Conservation (phyloP, 2,797 vertebrate genomes). For the Anas bahamensis region DNA sequence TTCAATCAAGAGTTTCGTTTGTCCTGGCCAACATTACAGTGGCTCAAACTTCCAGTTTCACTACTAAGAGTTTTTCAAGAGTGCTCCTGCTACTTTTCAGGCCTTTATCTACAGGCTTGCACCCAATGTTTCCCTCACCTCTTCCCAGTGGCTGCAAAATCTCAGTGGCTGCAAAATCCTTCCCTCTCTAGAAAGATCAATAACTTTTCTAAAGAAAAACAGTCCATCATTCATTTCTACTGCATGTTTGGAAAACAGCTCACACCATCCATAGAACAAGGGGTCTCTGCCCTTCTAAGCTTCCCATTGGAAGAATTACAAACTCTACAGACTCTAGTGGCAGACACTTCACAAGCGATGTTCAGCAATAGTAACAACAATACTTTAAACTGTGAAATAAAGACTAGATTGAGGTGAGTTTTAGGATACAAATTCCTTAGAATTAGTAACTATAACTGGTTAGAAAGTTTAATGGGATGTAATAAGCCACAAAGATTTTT, state of each 20-base stretch:
- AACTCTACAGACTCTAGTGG: not conserved
- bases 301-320: not conserved
- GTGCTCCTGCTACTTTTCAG: not conserved
- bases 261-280: not conserved
- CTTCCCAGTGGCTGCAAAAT: not conserved
- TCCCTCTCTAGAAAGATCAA: not conserved
- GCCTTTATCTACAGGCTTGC: not conserved
- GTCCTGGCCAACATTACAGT: not conserved
- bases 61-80: not conserved
- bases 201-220: not conserved
- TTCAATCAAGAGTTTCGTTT: not conserved
- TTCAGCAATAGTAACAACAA: not conserved
- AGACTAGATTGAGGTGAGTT: not conserved
- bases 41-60: not conserved
- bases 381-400: not conserved
- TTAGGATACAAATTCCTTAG: not conserved
- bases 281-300: not conserved
- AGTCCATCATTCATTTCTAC: not conserved
- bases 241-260: not conserved
- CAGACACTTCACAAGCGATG: not conserved
- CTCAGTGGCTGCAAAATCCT: not conserved
- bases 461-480: not conserved
- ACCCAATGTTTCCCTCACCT: not conserved
- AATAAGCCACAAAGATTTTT: not conserved
- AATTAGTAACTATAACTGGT: not conserved